phyloP scores from a whole-genome alignment of 1,140 invertebrate genomes.

The Leptopilina boulardi region DNA sequence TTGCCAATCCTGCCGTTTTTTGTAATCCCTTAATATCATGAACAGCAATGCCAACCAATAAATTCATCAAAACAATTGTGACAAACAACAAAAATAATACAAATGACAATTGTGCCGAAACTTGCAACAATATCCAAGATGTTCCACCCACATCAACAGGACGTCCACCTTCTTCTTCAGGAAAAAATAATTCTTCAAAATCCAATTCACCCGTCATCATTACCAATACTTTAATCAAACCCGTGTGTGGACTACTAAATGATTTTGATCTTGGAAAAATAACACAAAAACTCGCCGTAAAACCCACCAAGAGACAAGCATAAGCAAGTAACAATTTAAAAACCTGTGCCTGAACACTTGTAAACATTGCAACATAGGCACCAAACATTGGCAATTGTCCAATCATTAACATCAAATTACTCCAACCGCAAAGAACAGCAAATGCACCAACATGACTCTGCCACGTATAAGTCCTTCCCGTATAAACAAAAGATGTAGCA shows the following conservation, averaged over 20 bases:
- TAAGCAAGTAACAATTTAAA: conserved; percentile 89
- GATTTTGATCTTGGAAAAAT: conserved; percentile 88
- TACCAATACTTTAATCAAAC: conserved; percentile 88
- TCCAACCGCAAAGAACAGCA: conserved; percentile 89
- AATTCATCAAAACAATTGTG: conserved; percentile 88
- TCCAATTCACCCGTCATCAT: conserved; percentile 94
- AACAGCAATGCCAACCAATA: conserved; percentile 87
- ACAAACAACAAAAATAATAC: conserved; percentile 86
- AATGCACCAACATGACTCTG: conserved; percentile 89
- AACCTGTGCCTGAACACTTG: conserved; percentile 89
- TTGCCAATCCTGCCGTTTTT: conserved; percentile 85
- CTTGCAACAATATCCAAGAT: conserved; percentile 78
- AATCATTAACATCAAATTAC: conserved; percentile 91
- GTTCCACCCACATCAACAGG: conserved; percentile 68
- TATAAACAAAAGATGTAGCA: conserved; percentile 86
- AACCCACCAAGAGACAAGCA: conserved; percentile 88
- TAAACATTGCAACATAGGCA: conserved; percentile 92
- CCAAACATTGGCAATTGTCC: conserved; percentile 90
- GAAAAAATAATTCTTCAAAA: conserved; percentile 81
- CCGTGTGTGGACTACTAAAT: conserved; percentile 87
- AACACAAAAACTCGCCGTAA: conserved; percentile 90
- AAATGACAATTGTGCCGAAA: conserved; percentile 85
- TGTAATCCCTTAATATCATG: conserved; percentile 87
- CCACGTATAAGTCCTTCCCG: conserved; percentile 86
- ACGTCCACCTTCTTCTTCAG: conserved; percentile 79